These are phyloP conservation scores for roundworm (Caenorhabditis elegans) DNA, from an alignment of 1,140 invertebrate genomes.

Conservation along the genomic window DNA sequence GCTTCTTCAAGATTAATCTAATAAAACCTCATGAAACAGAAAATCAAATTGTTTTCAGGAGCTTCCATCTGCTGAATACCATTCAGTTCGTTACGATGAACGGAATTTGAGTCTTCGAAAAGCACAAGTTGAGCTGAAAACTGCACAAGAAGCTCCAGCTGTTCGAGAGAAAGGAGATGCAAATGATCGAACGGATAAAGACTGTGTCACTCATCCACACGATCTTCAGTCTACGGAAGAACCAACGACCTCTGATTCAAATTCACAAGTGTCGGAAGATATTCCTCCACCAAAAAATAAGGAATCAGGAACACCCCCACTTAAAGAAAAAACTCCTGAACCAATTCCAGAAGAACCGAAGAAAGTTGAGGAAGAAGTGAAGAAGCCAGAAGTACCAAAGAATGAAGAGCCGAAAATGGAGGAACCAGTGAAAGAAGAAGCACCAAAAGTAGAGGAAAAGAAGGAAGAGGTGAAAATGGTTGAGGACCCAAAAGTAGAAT, in stretches of 20 bases:
- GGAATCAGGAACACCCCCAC: no score
- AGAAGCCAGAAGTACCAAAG: not conserved
- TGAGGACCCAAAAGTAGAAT: not conserved
- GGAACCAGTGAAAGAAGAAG: not conserved
- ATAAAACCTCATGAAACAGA: not conserved
- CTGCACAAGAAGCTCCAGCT: not conserved
- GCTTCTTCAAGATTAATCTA: no score
- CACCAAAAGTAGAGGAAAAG: not conserved
- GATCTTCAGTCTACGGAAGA: not conserved
- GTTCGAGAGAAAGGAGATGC: not conserved
- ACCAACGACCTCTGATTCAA: not conserved
- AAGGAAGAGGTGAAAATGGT: not conserved
- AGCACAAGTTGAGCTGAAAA: not conserved
- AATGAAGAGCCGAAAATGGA: not conserved
- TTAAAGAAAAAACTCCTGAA: not conserved
- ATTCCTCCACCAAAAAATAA: no score
- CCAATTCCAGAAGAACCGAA: not conserved
- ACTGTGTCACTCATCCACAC: not conserved
- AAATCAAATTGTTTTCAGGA: not conserved
- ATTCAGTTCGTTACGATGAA: not conserved
- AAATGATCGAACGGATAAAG: conserved; percentile 10
- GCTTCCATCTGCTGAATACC: not conserved
- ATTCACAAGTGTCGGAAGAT: no score
- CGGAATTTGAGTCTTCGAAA: not conserved
- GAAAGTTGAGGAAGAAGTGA: not conserved